Evolutionary conservation across 2,113 vertebrate genomes (phyloP).

Genomic region (Pygoscelis antarcticus): DNA sequence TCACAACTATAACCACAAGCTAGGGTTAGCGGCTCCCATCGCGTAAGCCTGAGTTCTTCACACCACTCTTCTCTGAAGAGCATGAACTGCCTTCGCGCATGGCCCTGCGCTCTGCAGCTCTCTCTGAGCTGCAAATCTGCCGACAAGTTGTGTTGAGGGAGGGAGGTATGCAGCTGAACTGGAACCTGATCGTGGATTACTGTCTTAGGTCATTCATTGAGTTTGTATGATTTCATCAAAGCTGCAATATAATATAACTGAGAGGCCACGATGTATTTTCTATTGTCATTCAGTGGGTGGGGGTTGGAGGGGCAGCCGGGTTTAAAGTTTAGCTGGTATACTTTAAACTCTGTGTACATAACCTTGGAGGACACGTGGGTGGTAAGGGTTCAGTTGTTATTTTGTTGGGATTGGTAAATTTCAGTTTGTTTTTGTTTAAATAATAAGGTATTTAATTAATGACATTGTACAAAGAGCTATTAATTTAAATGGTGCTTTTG

Average conservation of each 20-base stretch:
- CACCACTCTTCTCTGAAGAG: neutral
- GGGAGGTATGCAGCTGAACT: conserved; percentile 37
- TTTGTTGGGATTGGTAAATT: conserved; percentile 42
- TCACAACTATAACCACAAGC: neutral
- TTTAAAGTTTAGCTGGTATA: conserved; percentile 70
- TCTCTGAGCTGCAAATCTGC: neutral
- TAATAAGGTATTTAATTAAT: conserved; percentile 64
- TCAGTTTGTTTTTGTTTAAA: conserved; percentile 48
- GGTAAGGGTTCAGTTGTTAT: conserved; percentile 20
- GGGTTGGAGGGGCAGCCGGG: conserved; percentile 9
- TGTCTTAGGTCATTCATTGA: conserved; percentile 39
- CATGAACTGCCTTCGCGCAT: neutral
- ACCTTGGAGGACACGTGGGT: conserved; percentile 35
- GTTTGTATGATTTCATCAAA: conserved; percentile 65
- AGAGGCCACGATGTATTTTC: conserved; percentile 59
- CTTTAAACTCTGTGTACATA: conserved; percentile 68
- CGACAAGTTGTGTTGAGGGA: neutral
- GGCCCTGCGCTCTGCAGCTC: neutral
- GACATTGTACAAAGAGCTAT: conserved; percentile 54
- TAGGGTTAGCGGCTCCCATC: neutral
- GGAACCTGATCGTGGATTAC: conserved; percentile 23
- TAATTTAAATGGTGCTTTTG: conserved; percentile 59
- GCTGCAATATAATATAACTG: conserved; percentile 78
- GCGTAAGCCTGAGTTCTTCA: neutral
- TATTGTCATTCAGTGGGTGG: conserved; percentile 24